Percentiles rank a stretch among this genome's conserved stretches.
Evolutionary conservation across 2,113 vertebrate genomes (phyloP).

Genomic region (Callocephalon fimbriatum): DNA sequence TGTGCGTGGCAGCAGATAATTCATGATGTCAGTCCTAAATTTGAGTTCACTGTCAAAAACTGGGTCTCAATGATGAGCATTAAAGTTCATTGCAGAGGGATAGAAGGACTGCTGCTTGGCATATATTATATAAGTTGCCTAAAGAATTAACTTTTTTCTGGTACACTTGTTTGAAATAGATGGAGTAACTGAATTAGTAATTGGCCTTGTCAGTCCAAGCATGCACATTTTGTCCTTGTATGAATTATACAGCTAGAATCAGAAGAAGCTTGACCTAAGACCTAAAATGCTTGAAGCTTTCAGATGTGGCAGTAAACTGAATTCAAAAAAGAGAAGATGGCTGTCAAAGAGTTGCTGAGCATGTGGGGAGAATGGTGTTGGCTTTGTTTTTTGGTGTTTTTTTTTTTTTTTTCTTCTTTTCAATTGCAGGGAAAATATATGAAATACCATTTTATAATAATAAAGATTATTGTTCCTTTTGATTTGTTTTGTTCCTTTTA

Average conservation of each 20-base stretch:
- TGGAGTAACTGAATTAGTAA: not conserved
- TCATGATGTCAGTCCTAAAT: not conserved
- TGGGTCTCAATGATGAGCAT: not conserved
- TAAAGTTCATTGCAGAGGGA: not conserved
- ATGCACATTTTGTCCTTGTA: not conserved
- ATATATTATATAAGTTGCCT: not conserved
- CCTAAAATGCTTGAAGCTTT: not conserved
- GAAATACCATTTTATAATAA: not conserved
- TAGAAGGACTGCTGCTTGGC: not conserved
- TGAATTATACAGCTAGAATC: not conserved
- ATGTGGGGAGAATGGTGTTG: not conserved
- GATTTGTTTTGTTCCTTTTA: not conserved
- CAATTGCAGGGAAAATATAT: not conserved
- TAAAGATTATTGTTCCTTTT: not conserved
- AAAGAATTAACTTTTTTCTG: not conserved
- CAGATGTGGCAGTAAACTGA: not conserved
- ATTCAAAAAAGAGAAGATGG: not conserved
- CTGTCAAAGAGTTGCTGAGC: not conserved
- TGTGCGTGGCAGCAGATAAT: not conserved
- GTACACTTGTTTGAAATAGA: not conserved
- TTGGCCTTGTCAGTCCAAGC: not conserved
- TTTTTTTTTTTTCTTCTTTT: not conserved
- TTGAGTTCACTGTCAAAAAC: not conserved
- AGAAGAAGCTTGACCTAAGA: not conserved
- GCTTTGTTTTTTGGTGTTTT: not conserved